Conservation (phyloP, 2,888 invertebrate genomes). For the Caenorhabditis macrosperma region DNA sequence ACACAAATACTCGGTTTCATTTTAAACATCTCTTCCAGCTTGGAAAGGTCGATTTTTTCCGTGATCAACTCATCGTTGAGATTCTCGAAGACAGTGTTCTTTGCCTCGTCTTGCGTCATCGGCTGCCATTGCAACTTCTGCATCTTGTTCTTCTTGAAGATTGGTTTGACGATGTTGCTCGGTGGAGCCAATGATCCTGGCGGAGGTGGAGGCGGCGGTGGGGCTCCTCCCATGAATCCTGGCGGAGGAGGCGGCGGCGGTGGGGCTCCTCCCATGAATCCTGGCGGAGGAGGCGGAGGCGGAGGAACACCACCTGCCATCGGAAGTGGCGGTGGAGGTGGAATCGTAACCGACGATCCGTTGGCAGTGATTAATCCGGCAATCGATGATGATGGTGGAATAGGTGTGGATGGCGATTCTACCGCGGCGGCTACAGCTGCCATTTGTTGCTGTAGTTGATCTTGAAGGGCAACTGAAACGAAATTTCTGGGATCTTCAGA, state of each 20-base stretch:
- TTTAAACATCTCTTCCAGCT: conserved; percentile 97
- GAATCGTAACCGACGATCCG: conserved; percentile 51
- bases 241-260: conserved; percentile 69
- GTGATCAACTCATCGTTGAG: conserved; percentile 94
- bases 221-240: conserved; percentile 43
- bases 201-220: conserved; percentile 80
- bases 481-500: not conserved
- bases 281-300: conserved; percentile 69
- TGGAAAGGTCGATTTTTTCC: conserved; percentile 91
- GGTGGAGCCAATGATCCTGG: conserved; percentile 82
- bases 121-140: conserved; percentile 99
- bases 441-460: conserved; percentile 54
- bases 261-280: too few species aligned
- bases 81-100: conserved; percentile 98
- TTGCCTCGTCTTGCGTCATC: conserved; percentile 95
- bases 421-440: conserved; percentile 3
- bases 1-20: conserved; percentile 80
- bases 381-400: conserved; percentile 64
- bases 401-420: conserved; percentile 63
- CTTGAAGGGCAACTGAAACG: conserved; percentile 70
- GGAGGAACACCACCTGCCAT: conserved; percentile 45
- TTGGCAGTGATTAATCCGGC: conserved; percentile 47
- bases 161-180: conserved; percentile 87
- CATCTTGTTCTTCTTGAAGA: conserved; percentile 90
- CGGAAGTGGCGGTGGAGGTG: conserved; percentile 64